A percentile compares a stretch with the other conserved stretches of the same genome.
phyloP scores from a whole-genome alignment of 2,888 invertebrate genomes.

The Nomada fucata region DNA sequence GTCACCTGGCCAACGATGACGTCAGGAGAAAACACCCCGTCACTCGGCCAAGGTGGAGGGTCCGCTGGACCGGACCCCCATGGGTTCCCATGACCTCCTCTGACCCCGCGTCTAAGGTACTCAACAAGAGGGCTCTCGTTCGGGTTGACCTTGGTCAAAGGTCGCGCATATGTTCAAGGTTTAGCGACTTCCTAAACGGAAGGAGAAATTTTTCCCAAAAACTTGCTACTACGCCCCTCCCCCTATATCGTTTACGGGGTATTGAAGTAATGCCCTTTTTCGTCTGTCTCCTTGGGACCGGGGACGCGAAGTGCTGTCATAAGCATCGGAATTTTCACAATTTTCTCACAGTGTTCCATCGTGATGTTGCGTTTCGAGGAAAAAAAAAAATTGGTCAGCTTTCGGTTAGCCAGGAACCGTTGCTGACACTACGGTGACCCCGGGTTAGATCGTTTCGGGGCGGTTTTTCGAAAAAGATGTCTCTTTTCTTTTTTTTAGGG shows the following conservation, averaged over 20 bases:
- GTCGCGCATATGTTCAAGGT: conserved; percentile 77
- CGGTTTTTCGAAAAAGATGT: conserved; percentile 6
- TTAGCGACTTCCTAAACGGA: conserved; percentile 65
- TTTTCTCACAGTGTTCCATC: conserved; percentile 51
- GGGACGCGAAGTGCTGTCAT: conserved; percentile 8
- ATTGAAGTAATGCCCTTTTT: conserved; percentile 53
- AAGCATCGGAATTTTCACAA: conserved; percentile 7
- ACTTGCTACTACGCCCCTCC: conserved; percentile 39
- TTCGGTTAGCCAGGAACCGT: conserved; percentile 37
- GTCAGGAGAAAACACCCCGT: conserved; percentile 67
- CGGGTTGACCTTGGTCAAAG: conserved; percentile 70
- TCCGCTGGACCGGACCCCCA: conserved; percentile 78
- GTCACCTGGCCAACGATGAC: conserved; percentile 64
- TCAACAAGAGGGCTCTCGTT: conserved; percentile 53
- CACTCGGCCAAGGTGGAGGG: conserved; percentile 48
- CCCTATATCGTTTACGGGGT: background rate
- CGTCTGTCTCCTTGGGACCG: conserved; percentile 3
- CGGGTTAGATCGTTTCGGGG: conserved; percentile 22
- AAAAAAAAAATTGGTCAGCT: conserved; percentile 46
- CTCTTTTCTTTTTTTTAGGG: background rate
- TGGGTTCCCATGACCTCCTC: conserved; percentile 83
- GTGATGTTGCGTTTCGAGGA: conserved; percentile 51
- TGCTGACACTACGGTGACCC: conserved; percentile 46
- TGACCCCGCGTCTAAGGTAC: conserved; percentile 77
- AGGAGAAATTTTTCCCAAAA: conserved; percentile 75